phyloP scores from a whole-genome alignment of 2,113 vertebrate genomes.

The Centropus unirufus region DNA sequence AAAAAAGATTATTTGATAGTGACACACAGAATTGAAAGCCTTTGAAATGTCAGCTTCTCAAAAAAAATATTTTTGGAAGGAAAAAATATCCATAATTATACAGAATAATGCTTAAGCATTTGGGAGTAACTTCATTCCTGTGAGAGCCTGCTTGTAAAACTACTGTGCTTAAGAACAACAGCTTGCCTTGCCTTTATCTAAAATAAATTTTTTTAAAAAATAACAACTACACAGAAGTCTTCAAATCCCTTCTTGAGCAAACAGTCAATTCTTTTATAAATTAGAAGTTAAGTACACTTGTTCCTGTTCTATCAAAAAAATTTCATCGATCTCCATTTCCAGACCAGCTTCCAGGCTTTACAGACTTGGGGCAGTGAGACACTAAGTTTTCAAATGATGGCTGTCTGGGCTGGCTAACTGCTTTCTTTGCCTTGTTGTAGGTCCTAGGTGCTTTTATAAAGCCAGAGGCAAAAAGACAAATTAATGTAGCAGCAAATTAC shows the following conservation, averaged over 20 bases:
- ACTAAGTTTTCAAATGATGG: not conserved
- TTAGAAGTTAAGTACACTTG: slow-evolving; percentile 64
- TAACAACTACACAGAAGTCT: slow-evolving; percentile 47
- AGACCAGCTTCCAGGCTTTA: slow-evolving; percentile 5
- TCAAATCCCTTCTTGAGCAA: slow-evolving; percentile 65
- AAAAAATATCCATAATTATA: slow-evolving; percentile 83
- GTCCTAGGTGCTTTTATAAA: not conserved
- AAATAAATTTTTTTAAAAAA: not conserved
- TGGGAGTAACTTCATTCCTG: slow-evolving; percentile 65
- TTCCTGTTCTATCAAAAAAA: slow-evolving; percentile 47
- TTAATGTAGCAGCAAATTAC: not conserved
- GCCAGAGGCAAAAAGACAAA: not conserved
- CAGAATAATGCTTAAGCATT: slow-evolving; percentile 73
- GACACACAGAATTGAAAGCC: slow-evolving; percentile 82
- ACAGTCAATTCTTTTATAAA: slow-evolving; percentile 66
- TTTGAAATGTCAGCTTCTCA: slow-evolving; percentile 83
- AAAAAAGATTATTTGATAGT: slow-evolving; percentile 88
- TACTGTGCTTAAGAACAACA: slow-evolving; percentile 54
- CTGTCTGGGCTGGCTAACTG: slow-evolving; percentile 1
- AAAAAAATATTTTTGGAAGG: slow-evolving; percentile 79
- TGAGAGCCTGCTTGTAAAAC: slow-evolving; percentile 67
- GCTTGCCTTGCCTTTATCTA: slow-evolving; percentile 66
- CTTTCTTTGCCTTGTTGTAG: not conserved
- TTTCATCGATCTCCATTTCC: not conserved
- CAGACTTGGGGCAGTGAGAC: slow-evolving; percentile 11